Evolutionary conservation across 2,797 vertebrate species (phyloP), one percentile per base, ranked within the genome.

Genomic region (Emys orbicularis): DNA sequence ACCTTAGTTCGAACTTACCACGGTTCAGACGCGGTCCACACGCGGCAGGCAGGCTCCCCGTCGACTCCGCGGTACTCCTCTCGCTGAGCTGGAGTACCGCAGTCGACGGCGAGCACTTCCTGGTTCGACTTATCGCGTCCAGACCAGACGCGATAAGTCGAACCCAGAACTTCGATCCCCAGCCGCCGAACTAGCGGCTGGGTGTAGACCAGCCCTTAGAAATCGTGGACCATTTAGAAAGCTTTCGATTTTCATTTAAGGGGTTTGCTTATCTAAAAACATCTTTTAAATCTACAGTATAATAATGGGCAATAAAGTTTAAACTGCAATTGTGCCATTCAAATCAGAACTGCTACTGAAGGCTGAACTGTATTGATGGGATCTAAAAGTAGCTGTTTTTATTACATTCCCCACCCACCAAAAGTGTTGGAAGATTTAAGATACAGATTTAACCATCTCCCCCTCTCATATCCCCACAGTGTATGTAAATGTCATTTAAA

Each of bases 231-330:
- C n/a, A 86, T 44, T 72, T n/a, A 44, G 68, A 72, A 54, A n/a
- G 29, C 12, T 81, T 91, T 44, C 47, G 72, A 1, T 56, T 49
- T 74, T 25, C 23, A 54, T 54, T 88, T 57, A 83, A 3, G n/a
- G 27, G 5, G 52, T 47, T 37, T 74, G 29, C 10, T 53, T 84
- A 57, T 59, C 25, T 82, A 59, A 47, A 74, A 76, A 34, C 37
- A 82, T 31, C 80, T 90, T 89, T 84, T 53, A 90, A 41, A 89
- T 81, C 77, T 95, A 76, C 84, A 94, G 65, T 44, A 52, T 2
- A 31, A 76, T 29, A 13, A 47, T 47, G 44, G 81, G 7, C 6
- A 76, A 8, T 12, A 49, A 81, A 54, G 37, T 84, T 81, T 86
- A 85, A 86, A 77, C 29, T 59, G 47, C n/a, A 83, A 41, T 49